Conservation (phyloP, 2,113 vertebrate species). For the Sander vitreus region DNA sequence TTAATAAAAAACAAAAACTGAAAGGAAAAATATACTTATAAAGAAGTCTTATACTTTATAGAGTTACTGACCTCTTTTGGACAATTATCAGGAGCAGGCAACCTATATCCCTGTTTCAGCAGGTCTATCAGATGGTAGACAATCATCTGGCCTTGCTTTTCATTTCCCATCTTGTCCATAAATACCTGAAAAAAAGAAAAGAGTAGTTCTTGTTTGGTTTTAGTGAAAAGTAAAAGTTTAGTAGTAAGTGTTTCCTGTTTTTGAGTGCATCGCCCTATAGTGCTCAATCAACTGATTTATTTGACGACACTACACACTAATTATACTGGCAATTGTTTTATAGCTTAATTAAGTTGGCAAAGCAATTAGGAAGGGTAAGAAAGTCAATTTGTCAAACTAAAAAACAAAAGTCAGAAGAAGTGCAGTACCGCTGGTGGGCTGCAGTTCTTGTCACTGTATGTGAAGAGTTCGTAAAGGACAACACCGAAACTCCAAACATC, state of each 20-base stretch:
- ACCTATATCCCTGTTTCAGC: constrained; percentile 90
- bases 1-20: not conserved
- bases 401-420: not conserved
- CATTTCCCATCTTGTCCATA: constrained; percentile 96
- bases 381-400: not conserved
- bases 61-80: constrained; percentile 88
- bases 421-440: constrained; percentile 93
- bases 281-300: constrained; percentile 39
- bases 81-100: constrained; percentile 91
- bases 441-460: constrained; percentile 94
- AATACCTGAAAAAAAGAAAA: constrained; percentile 88
- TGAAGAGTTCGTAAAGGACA: constrained; percentile 97
- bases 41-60: not conserved
- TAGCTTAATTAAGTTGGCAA: not conserved
- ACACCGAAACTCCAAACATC: constrained; percentile 99
- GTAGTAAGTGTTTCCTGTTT: constrained; percentile 11
- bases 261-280: not conserved
- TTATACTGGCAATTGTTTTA: not conserved
- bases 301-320: constrained; percentile 6
- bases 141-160: constrained; percentile 99
- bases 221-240: not conserved
- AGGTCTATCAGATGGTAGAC: constrained; percentile 97
- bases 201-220: not conserved
- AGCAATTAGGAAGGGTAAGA: not conserved
- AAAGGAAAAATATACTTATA: too few relatives aligned